A percentile compares a stretch with the other conserved stretches of the same genome.
phyloP scores from a whole-genome alignment of 2,888 invertebrate species.

The Thymelicus sylvestris region DNA sequence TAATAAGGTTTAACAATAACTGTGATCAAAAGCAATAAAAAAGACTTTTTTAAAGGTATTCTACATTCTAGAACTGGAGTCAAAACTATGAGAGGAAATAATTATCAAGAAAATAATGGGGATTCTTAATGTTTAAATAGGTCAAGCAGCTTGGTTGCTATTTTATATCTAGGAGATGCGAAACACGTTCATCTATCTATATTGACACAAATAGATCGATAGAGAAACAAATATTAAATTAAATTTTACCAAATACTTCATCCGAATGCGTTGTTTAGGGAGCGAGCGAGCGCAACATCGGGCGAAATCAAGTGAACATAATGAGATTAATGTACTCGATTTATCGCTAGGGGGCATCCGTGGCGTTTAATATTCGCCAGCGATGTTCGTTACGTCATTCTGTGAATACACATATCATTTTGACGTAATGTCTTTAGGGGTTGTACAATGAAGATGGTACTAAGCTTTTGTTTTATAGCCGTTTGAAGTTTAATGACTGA shows the following conservation, averaged over 20 bases:
- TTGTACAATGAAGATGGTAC: not conserved
- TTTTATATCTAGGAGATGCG: no score
- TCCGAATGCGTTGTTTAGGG: conserved; percentile 26
- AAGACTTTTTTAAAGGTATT: no score
- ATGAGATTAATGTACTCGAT: conserved; percentile 67
- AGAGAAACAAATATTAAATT: conserved; percentile 22
- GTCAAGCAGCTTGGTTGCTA: no score
- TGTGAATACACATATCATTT: conserved; percentile 22
- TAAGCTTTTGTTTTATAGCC: conserved; percentile 10
- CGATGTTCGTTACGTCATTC: conserved; percentile 41
- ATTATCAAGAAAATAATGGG: no score
- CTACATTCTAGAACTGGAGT: no score
- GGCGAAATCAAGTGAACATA: conserved; percentile 64
- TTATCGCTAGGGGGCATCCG: conserved; percentile 45
- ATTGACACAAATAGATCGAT: not conserved
- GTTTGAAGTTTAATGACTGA: conserved; percentile 10
- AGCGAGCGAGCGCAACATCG: conserved; percentile 41
- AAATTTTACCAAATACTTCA: conserved; percentile 19
- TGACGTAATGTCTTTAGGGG: conserved; percentile 11
- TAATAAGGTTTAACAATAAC: no score
- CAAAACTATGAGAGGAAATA: no score
- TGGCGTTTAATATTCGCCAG: conserved; percentile 30
- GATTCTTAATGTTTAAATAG: no score
- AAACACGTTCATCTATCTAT: no score
- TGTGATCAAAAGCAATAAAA: no score